Conservation (phyloP, 2,113 vertebrate genomes). For the Brachyhypopomus gauderio region DNA sequence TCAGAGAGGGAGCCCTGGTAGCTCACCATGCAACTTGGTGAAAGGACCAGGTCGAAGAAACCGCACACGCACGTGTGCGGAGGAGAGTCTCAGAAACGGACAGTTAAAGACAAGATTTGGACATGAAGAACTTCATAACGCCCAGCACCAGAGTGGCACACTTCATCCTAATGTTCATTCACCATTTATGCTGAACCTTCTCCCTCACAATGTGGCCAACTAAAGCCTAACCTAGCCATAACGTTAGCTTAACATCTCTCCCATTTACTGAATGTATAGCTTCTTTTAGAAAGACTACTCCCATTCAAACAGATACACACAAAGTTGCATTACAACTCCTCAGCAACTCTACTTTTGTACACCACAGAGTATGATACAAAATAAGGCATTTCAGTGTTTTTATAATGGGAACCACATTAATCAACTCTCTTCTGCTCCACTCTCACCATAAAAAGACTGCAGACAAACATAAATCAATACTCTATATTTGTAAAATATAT, state of each 20-base stretch:
- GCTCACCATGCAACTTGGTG: constrained; percentile 46
- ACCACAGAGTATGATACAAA: constrained; percentile 98
- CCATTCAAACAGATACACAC: constrained; percentile 60
- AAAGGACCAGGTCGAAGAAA: constrained; percentile 26
- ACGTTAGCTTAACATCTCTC: constrained; percentile 44
- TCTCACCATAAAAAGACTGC: constrained; percentile 91
- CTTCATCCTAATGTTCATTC: constrained; percentile 53
- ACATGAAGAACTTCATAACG: constrained; percentile 54
- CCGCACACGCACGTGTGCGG: constrained; percentile 48
- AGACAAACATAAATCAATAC: constrained; percentile 79
- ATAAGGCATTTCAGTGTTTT: constrained; percentile 99
- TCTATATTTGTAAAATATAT: constrained; percentile 74
- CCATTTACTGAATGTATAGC: constrained; percentile 56
- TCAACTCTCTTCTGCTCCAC: constrained; percentile 77
- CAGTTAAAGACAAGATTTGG: constrained; percentile 57
- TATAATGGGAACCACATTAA: constrained; percentile 90
- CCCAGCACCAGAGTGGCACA: constrained; percentile 55
- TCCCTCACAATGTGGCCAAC: constrained; percentile 18
- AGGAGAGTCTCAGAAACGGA: constrained; percentile 45
- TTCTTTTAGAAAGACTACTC: constrained; percentile 52
- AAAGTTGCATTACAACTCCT: constrained; percentile 87
- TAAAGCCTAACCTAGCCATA: constrained; percentile 48
- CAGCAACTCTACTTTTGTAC: constrained; percentile 89
- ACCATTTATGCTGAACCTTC: constrained; percentile 41
- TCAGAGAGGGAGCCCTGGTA: constrained; percentile 37